Conservation (phyloP, 2,888 invertebrate species). For the Calliopum simillimum region DNA sequence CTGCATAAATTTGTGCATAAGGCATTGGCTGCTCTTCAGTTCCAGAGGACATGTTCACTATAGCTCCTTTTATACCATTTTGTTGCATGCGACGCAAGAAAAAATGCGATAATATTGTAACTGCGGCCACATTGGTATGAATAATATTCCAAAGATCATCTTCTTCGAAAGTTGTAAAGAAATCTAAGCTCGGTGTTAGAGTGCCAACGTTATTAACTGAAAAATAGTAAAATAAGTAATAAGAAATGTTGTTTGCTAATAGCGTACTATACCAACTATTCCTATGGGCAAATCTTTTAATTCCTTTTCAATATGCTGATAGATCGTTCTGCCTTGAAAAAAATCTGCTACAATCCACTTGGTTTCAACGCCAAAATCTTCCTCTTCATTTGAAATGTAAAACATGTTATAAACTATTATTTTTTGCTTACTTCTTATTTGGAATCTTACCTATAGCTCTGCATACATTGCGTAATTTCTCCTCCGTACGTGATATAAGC, state of each 20-base stretch:
- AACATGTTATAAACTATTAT: background rate
- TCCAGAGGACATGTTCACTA: slow-evolving; percentile 91
- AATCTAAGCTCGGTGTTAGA: slow-evolving; percentile 76
- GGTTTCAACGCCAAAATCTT: slow-evolving; percentile 73
- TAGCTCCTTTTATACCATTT: slow-evolving; percentile 76
- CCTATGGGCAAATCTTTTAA: slow-evolving; percentile 81
- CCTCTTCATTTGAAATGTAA: slow-evolving; percentile 62
- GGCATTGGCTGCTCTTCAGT: slow-evolving; percentile 87
- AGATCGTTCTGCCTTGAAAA: slow-evolving; percentile 76
- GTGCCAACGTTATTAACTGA: slow-evolving; percentile 76
- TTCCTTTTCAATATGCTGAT: slow-evolving; percentile 75
- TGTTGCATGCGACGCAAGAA: slow-evolving; percentile 81
- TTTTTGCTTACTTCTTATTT: no score
- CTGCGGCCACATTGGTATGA: slow-evolving; percentile 85
- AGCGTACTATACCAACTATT: slow-evolving; percentile 77
- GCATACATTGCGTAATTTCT: slow-evolving; percentile 77
- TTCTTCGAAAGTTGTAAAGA: slow-evolving; percentile 76
- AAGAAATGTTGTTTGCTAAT: background rate
- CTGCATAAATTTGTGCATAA: slow-evolving; percentile 87
- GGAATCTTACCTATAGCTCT: slow-evolving; percentile 75
- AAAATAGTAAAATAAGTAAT: background rate
- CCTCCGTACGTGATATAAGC: slow-evolving; percentile 79
- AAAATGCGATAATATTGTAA: slow-evolving; percentile 83
- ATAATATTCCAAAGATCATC: slow-evolving; percentile 82
- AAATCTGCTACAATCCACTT: slow-evolving; percentile 83